Base-by-base conservation (phyloP, 2,888 invertebrate genomes). In the Hedychridium roseum region DNA sequence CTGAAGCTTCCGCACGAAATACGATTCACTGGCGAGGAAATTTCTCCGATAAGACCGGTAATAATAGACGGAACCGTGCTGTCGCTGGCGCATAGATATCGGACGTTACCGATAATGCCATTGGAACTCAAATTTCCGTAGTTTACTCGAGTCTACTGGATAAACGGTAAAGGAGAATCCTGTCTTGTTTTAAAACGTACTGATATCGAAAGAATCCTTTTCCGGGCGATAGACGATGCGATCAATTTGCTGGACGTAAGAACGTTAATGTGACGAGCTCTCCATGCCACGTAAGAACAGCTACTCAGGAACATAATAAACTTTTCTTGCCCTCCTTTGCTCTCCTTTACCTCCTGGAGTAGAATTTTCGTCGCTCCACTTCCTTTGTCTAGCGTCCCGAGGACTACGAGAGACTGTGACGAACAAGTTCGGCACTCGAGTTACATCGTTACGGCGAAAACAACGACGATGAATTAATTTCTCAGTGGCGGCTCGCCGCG, bases 81-180 rank as follows among this genome's bases (percentile, higher is more conserved):
- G 49, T 26, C 43, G 36, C 31, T 17, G 21, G 31, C 38, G 41
- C 35, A 38, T 50, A 54, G 50, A 64, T 59, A 60, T 58, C 52
- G 58, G 56, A 64, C 54, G 50, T 41, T 54, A 51, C 50, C 38
- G 50, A 57, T 60, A 58, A 57, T 59, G 48, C 49, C 40, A 36
- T n/a, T 40, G 44, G 50, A 49, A 56, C 53, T 51, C 55, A 50
- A 60, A 61, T 60, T 59, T 59, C 54, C 56, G 50, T 42, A 34
- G 41, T 44, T 50, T 46, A 40, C 32, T 42, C 39, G 26, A 20
- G 20, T 28, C n/a, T n/a, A 28, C 27, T 34, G 20, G 35, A n/a
- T 35, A 16, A n/a, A n/a, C 34, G 9, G 38, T 18, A 16, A 15
- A 41, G 34, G 15, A 21, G 41, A 42, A 35, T 42, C 35, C 30